Conservation (phyloP, 2,113 vertebrate genomes). For the Aramus guarauna region DNA sequence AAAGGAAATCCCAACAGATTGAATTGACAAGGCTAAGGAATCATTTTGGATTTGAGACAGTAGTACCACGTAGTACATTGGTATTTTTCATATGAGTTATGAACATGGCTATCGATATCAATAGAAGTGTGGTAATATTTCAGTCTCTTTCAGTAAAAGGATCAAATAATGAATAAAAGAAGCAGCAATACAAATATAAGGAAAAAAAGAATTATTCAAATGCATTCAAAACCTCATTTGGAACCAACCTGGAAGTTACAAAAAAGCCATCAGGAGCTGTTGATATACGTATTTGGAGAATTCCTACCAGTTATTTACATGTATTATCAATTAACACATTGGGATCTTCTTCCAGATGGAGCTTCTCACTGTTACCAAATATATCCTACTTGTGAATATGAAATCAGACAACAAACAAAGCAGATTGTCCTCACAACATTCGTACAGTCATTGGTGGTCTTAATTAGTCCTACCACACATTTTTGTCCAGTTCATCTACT, state of each 20-base stretch:
- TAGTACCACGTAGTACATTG: background rate
- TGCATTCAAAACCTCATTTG: background rate
- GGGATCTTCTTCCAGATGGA: background rate
- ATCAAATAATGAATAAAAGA: background rate
- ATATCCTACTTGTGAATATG: background rate
- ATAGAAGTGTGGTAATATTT: background rate
- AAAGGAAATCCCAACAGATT: background rate
- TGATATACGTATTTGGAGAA: background rate
- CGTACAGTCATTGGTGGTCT: background rate
- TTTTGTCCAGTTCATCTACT: background rate
- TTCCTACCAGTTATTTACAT: background rate
- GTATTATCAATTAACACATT: background rate
- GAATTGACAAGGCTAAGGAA: background rate
- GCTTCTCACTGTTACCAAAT: background rate
- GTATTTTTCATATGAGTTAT: background rate
- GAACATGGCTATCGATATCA: background rate
- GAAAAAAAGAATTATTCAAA: background rate
- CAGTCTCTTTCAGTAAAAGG: background rate
- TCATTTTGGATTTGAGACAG: background rate
- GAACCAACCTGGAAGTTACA: background rate
- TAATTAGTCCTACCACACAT: background rate
- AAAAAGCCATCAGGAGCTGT: background rate
- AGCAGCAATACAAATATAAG: background rate
- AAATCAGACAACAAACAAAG: background rate
- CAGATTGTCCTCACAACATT: background rate